These are phyloP conservation scores for Caenorhabditis macrosperma DNA, from an alignment of 2,888 invertebrate genomes.

Conservation along the genomic window DNA sequence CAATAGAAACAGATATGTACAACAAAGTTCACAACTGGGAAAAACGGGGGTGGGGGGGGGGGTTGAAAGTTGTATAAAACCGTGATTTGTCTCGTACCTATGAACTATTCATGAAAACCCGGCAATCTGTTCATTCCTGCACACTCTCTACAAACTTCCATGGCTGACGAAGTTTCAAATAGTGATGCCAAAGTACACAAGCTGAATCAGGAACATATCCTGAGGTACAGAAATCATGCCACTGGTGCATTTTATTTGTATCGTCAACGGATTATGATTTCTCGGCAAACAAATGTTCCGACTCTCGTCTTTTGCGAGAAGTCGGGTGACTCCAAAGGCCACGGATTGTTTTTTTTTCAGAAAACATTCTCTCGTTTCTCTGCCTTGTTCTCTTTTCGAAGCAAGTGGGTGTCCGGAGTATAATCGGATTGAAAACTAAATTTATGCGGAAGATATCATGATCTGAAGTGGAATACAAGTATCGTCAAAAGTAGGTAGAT, in stretches of 20 bases:
- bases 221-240: background rate
- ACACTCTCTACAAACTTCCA: too few species aligned
- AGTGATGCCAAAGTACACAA: background rate
- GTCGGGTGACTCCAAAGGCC: background rate
- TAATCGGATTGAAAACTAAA: slow-evolving; percentile 23
- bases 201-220: background rate
- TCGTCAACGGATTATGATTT: slow-evolving; percentile 19
- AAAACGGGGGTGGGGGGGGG: too few species aligned
- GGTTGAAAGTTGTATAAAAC: too few species aligned
- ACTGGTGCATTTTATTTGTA: slow-evolving; percentile 1
- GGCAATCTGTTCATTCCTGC: too few species aligned
- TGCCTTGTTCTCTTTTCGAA: background rate
- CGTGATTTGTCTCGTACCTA: too few species aligned
- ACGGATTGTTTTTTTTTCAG: background rate
- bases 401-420: background rate
- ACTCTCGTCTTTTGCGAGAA: background rate
- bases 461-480: too few species aligned
- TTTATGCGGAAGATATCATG: slow-evolving; percentile 9
- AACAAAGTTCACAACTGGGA: background rate
- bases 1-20: background rate
- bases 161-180: background rate
- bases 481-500: slow-evolving; percentile 8
- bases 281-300: slow-evolving; percentile 20
- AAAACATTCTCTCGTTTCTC: background rate
- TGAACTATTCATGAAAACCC: too few species aligned